Evolutionary conservation across 2,797 vertebrate genomes (phyloP).

Genomic region (Catostomus latipinnis): DNA sequence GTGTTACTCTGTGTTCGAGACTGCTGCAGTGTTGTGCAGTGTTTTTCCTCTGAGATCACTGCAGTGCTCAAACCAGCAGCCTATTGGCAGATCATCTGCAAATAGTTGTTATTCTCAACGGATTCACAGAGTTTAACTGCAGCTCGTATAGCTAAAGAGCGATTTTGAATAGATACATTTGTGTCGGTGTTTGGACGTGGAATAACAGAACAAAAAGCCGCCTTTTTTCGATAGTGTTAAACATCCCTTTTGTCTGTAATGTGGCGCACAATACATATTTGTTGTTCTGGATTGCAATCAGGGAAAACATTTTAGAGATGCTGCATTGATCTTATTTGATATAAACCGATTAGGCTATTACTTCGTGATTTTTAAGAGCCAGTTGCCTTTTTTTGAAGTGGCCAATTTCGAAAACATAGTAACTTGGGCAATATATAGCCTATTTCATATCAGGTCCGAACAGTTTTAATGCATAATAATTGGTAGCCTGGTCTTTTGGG

Average conservation of each 20-base stretch:
- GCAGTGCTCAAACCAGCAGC: constrained; percentile 45
- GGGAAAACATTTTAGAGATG: background rate
- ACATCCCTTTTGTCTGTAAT: background rate
- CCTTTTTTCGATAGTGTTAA: background rate
- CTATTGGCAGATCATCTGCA: constrained; percentile 46
- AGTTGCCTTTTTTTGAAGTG: background rate
- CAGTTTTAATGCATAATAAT: no score
- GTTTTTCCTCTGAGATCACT: constrained; percentile 58
- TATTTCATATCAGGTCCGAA: background rate
- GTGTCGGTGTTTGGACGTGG: background rate
- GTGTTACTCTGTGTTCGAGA: constrained; percentile 31
- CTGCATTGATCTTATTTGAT: background rate
- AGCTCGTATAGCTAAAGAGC: background rate
- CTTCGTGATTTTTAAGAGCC: background rate
- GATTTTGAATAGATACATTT: background rate
- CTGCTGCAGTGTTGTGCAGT: constrained; percentile 23
- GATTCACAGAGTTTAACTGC: constrained; percentile 35
- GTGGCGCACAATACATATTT: background rate
- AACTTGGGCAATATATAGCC: background rate
- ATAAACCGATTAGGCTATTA: background rate
- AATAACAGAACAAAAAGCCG: background rate
- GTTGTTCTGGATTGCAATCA: background rate
- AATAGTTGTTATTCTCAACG: constrained; percentile 58
- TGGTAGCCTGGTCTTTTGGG: background rate
- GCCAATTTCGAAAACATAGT: background rate